A percentile compares a stretch with the other conserved stretches of the same genome.
Evolutionary conservation across 2,888 invertebrate genomes (phyloP).

Genomic region (Leptopterna dolabrata): DNA sequence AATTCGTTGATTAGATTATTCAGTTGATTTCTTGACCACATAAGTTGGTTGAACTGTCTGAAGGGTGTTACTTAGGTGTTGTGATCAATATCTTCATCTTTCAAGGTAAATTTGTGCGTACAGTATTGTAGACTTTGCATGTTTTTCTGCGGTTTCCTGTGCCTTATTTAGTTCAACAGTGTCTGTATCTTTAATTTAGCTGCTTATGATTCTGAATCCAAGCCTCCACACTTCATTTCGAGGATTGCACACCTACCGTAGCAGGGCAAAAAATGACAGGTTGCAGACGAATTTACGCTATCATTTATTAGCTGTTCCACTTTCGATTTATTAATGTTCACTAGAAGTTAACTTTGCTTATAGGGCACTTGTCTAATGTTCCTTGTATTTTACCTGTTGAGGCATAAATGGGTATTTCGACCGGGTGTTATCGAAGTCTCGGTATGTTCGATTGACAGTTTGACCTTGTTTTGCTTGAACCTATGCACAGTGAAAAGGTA

Average conservation of each 20-base stretch:
- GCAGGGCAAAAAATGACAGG: constrained; percentile 56
- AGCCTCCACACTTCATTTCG: background rate
- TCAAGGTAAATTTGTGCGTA: constrained; percentile 57
- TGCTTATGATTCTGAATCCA: constrained; percentile 23
- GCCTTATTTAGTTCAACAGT: background rate
- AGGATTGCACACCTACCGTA: background rate
- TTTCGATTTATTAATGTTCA: constrained; percentile 29
- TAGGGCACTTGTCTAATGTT: background rate
- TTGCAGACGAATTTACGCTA: constrained; percentile 53
- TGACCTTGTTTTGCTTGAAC: constrained; percentile 46
- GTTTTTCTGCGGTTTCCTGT: background rate
- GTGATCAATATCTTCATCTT: constrained; percentile 60
- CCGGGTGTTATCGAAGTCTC: background rate
- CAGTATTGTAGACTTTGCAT: constrained; percentile 48
- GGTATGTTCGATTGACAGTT: background rate
- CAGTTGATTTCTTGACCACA: background rate
- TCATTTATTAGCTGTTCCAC: constrained; percentile 29
- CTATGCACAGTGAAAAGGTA: background rate
- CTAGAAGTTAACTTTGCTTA: background rate
- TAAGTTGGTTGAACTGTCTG: constrained; percentile 43
- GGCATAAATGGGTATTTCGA: background rate
- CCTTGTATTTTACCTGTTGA: background rate
- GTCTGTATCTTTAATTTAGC: background rate
- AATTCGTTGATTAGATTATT: background rate
- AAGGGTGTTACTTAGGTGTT: constrained; percentile 56